phyloP scores from a whole-genome alignment of 1,140 invertebrate genomes.

The Drosophila insularis region DNA sequence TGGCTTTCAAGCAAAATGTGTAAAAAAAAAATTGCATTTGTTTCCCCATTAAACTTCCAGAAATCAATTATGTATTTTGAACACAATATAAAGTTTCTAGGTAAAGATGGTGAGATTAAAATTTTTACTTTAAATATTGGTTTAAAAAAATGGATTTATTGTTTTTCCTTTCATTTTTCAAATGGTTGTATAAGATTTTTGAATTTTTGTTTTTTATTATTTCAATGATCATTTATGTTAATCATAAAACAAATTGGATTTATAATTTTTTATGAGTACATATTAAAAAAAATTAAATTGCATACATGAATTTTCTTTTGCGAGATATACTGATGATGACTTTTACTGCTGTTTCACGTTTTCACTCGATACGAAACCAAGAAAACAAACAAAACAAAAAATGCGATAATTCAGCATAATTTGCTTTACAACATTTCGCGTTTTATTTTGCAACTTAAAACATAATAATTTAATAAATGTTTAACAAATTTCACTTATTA shows the following conservation, averaged over 20 bases:
- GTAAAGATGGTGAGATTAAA: background rate
- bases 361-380: conserved; percentile 24
- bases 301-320: conserved; percentile 40
- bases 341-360: conserved; percentile 30
- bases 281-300: conserved; percentile 44
- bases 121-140: background rate
- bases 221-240: conserved; percentile 41
- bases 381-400: conserved; percentile 35
- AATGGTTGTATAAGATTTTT: conserved; percentile 54
- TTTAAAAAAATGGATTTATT: conserved; percentile 52
- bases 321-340: conserved; percentile 26
- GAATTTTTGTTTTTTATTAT: background rate
- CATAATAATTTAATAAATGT: conserved; percentile 81
- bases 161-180: conserved; percentile 40
- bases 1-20: background rate
- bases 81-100: background rate
- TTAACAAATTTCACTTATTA: conserved; percentile 81
- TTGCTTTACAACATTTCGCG: conserved; percentile 72
- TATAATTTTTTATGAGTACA: conserved; percentile 39
- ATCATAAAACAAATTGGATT: conserved; percentile 40
- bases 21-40: background rate
- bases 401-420: conserved; percentile 41
- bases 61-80: background rate
- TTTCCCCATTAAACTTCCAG: background rate
- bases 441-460: conserved; percentile 79